Evolutionary conservation across 2,888 invertebrate genomes (phyloP).

Genomic region (Ormyrus rosae): DNA sequence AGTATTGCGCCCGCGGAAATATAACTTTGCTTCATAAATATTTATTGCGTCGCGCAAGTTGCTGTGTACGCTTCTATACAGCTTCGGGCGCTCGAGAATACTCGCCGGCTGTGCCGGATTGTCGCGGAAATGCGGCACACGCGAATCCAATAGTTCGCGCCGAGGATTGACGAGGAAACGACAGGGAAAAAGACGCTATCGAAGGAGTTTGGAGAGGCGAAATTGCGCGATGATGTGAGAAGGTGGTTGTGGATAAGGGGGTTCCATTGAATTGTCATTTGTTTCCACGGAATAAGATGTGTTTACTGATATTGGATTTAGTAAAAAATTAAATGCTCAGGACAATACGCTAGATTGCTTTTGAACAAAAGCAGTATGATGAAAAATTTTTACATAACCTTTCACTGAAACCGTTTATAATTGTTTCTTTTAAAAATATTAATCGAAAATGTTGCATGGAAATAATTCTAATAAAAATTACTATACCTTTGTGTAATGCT

Average conservation of each 20-base stretch:
- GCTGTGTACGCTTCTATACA: background rate
- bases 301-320: too few relatives aligned
- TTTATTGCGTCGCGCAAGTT: conserved; percentile 41
- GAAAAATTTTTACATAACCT: too few relatives aligned
- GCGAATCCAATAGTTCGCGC: conserved; percentile 45
- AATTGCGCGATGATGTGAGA: background rate
- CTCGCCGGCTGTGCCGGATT: conserved; percentile 28
- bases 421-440: too few relatives aligned
- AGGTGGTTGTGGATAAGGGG: background rate
- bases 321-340: too few relatives aligned
- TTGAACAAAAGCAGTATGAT: too few relatives aligned
- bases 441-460: too few relatives aligned
- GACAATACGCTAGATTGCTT: too few relatives aligned
- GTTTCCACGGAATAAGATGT: background rate
- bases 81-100: too few relatives aligned
- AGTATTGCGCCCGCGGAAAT: background rate
- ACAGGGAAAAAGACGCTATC: conserved; percentile 37
- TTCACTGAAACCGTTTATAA: too few relatives aligned
- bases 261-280: conserved; percentile 3
- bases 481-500: too few relatives aligned
- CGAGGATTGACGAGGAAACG: conserved; percentile 42
- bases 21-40: conserved; percentile 47
- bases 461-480: too few relatives aligned
- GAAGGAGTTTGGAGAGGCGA: background rate
- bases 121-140: conserved; percentile 24